A percentile compares a stretch with the other conserved stretches of the same genome.
Conservation (phyloP, 2,797 vertebrate genomes). For the Lepus oiostolus region DNA sequence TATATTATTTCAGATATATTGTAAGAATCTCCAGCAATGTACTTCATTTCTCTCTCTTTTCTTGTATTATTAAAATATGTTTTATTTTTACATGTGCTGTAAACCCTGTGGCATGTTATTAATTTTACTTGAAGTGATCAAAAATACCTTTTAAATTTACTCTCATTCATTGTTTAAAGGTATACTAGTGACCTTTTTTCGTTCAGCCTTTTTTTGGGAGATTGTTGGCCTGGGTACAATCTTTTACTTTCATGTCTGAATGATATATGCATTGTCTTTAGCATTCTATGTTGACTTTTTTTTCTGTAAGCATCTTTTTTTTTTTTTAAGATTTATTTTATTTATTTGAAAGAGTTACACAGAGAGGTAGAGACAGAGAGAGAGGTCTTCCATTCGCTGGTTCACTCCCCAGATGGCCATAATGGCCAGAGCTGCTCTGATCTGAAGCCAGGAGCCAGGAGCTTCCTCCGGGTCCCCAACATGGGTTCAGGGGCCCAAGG, state of each 20-base stretch:
- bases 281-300: conserved; percentile 16
- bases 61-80: not conserved
- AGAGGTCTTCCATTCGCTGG: too few species aligned
- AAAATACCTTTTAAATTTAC: not conserved
- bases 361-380: too few species aligned
- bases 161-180: not conserved
- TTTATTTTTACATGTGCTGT: not conserved
- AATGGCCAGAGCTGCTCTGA: too few species aligned
- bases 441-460: too few species aligned
- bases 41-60: not conserved
- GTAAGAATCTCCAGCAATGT: not conserved
- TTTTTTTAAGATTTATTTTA: too few species aligned
- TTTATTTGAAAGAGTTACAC: too few species aligned
- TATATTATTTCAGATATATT: not conserved
- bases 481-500: too few species aligned
- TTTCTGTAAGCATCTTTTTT: not conserved
- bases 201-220: not conserved
- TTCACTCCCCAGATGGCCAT: too few species aligned
- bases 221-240: not conserved
- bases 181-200: not conserved
- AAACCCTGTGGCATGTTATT: not conserved
- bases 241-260: conserved; percentile 45
- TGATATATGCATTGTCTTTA: conserved; percentile 34
- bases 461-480: too few species aligned
- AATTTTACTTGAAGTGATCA: not conserved